Evolutionary conservation across 2,113 vertebrate species (phyloP).

Genomic region (Ptychochromis oligacanthus): DNA sequence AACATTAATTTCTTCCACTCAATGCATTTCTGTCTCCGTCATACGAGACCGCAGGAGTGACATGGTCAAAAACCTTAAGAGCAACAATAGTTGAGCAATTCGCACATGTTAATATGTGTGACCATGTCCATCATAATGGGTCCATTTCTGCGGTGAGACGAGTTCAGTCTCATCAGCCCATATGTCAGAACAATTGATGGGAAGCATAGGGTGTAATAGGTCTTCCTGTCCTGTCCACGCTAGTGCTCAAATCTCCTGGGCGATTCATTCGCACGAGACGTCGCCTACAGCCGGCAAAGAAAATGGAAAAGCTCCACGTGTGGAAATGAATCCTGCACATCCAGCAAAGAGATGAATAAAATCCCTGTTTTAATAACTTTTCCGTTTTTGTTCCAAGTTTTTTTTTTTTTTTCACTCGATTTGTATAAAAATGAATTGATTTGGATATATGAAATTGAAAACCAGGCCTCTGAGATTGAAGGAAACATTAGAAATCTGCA

Average conservation of each 20-base stretch:
- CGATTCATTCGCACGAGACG: slow-evolving; percentile 46
- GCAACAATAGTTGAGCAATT: slow-evolving; percentile 47
- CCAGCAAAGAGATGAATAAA: slow-evolving; percentile 6
- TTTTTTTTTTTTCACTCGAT: neutral
- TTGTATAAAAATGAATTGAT: neutral
- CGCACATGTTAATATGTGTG: slow-evolving; percentile 62
- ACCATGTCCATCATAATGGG: slow-evolving; percentile 45
- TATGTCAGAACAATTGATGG: slow-evolving; percentile 61
- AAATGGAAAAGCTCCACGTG: slow-evolving; percentile 32
- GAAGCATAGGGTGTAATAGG: slow-evolving; percentile 52
- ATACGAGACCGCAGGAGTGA: neutral
- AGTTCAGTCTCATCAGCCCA: slow-evolving; percentile 40
- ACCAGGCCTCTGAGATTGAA: neutral
- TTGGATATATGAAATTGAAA: neutral
- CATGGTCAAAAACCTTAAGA: neutral
- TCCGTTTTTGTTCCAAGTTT: neutral
- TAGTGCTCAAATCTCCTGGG: slow-evolving; percentile 41
- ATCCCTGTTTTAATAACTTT: neutral
- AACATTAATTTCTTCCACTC: too few species aligned
- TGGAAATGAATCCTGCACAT: slow-evolving; percentile 28
- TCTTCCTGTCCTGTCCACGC: slow-evolving; percentile 48
- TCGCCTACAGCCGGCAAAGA: neutral
- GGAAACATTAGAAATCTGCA: neutral
- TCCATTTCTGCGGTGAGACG: slow-evolving; percentile 6
- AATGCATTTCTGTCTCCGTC: neutral